Evolutionary conservation across 2,113 vertebrate genomes (phyloP), one percentile per base, ranked within the genome.

Genomic region (Clinocottus analis): DNA sequence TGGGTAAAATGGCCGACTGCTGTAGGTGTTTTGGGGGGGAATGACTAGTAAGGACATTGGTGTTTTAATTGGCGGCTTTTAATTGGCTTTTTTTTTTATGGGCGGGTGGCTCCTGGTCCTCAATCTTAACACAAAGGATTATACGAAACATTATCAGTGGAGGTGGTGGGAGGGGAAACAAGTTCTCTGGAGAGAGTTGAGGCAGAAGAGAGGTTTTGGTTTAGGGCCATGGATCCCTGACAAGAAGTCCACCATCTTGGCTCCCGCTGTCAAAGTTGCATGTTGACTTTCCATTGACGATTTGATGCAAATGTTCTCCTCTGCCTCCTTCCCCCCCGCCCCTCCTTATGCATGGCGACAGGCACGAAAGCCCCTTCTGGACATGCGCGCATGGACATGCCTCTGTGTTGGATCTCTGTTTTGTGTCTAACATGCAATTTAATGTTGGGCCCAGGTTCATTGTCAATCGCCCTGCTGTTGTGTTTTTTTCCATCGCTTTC

Each of bases 271-370:
- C 87, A 7, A 41, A 41, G 39, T 63, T 47, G 85, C 88, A 90
- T 86, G 86, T 77, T 55, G 29, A 76, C 72, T 69, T n/a, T 86
- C 49, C 74, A 70, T 61, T 5, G 45, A 62, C 5, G 5, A 69
- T 79, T 63, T 47, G 25, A 41, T 84, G 17, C 67, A 51, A 75
- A 59, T 31, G 12, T 71, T 59, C 72, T 76, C 73, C 43, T 88
- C 85, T 65, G 73, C 79, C 87, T 77, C 87, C 75, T 29, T 62
- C 75, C 41, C 41, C 41, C n/a, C n/a, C n/a, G n/a, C n/a, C n/a
- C n/a, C n/a, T n/a, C n/a, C n/a, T n/a, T n/a, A 84, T 63, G 91
- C 89, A 91, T 92, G 92, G 87, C 80, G 72, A 68, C 74, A 77
- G 77, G 87, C 84, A 85, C 83, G 76, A 85, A 75, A 65, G 69